Percentiles rank a stretch among this genome's conserved stretches.
Evolutionary conservation across 2,888 invertebrate species (phyloP).

Genomic region (Cephus pulcher): DNA sequence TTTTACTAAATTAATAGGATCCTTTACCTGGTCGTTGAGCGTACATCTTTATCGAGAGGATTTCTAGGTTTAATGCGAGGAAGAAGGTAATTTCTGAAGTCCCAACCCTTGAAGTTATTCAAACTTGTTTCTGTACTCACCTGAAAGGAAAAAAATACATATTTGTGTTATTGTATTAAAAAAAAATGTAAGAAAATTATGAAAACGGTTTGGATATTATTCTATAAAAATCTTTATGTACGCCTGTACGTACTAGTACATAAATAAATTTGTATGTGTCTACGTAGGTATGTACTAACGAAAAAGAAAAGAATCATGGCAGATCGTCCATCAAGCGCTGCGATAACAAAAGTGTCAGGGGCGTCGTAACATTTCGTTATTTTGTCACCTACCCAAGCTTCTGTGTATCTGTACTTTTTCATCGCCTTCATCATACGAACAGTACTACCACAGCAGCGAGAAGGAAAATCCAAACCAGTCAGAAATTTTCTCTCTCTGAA

Average conservation of each 20-base stretch:
- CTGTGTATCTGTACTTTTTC: background rate
- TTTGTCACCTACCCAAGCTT: background rate
- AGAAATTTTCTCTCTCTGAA: background rate
- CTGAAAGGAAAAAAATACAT: background rate
- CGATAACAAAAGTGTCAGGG: slow-evolving; percentile 2
- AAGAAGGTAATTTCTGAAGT: background rate
- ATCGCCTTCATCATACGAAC: background rate
- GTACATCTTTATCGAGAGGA: background rate
- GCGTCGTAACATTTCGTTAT: slow-evolving; percentile 5
- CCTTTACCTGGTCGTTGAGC: background rate
- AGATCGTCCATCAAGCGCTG: background rate
- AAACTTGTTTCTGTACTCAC: background rate
- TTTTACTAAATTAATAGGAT: background rate
- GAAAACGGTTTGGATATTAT: background rate
- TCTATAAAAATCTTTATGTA: background rate
- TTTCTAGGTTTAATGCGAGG: background rate
- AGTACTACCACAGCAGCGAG: background rate
- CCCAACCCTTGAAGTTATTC: background rate
- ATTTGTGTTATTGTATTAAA: background rate
- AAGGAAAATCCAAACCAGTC: background rate
- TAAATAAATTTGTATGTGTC: background rate
- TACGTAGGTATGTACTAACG: background rate
- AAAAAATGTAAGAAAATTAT: background rate
- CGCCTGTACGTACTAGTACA: background rate
- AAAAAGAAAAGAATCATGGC: slow-evolving; percentile 3